A percentile compares a stretch with the other conserved stretches of the same genome.
phyloP scores from a whole-genome alignment of 1,140 invertebrate species.

The Calephelis nemesis region DNA sequence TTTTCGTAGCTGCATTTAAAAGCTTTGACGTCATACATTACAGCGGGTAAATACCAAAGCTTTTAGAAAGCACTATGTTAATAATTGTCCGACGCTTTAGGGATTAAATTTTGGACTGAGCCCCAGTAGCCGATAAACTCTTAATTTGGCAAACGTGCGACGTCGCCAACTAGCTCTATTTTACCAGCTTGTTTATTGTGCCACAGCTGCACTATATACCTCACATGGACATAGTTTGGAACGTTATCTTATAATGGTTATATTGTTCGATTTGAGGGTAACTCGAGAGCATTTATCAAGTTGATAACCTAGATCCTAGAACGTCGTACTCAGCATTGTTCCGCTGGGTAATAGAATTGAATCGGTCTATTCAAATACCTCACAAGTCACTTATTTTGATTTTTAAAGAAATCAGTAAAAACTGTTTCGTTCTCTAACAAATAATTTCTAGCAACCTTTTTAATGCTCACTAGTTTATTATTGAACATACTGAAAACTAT shows the following conservation, averaged over 20 bases:
- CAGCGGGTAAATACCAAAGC: conserved; percentile 11
- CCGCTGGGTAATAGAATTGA: neutral
- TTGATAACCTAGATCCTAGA: neutral
- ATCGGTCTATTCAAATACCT: too few relatives aligned
- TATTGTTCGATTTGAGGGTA: conserved; percentile 26
- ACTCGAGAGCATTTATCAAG: conserved; percentile 15
- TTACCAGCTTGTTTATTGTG: conserved; percentile 36
- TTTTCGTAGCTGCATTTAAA: conserved; percentile 11
- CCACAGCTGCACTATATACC: conserved; percentile 28
- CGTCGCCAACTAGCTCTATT: conserved; percentile 26
- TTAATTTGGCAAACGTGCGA: conserved; percentile 18
- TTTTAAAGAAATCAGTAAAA: too few relatives aligned
- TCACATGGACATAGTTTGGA: conserved; percentile 22
- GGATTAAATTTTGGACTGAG: conserved; percentile 34
- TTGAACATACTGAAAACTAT: too few relatives aligned
- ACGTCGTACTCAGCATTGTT: neutral
- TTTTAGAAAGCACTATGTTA: conserved; percentile 34
- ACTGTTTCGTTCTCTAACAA: too few relatives aligned
- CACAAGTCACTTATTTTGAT: too few relatives aligned
- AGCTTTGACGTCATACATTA: conserved; percentile 15
- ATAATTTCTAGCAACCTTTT: too few relatives aligned
- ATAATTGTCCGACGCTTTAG: conserved; percentile 36
- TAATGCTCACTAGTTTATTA: too few relatives aligned
- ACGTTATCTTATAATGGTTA: conserved; percentile 28
- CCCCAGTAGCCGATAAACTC: conserved; percentile 18